Evolutionary conservation across 2,797 vertebrate genomes (phyloP), one percentile per base, ranked within the genome.

Genomic region (Galaxias olidus): DNA sequence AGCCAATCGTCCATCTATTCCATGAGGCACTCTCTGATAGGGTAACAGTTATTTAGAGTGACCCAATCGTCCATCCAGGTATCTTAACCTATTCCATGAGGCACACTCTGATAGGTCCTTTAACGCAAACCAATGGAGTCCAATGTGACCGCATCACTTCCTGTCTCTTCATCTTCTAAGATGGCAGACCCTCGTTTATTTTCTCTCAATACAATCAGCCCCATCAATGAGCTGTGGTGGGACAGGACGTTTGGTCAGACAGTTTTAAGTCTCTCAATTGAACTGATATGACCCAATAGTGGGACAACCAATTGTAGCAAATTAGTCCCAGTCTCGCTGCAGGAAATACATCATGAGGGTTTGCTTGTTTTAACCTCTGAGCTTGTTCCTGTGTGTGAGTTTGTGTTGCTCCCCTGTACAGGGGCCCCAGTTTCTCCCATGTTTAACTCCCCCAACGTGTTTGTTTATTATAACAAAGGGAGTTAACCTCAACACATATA

Each of bases 301-400:
- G 45, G 73, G 50, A 63, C 68, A 53, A 61, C 45, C 41, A 56
- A 20, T 61, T 60, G 56, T 18, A 62, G 30, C 56, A 67, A 63
- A 70, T 44, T 14, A 54, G 52, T 74, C 73, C 63, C 62, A 44
- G 0, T 19, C 48, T 71, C 43, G 40, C 63, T 69, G 66, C 54
- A 79, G 75, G 83, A 86, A 83, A 65, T 30, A 5, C 47, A 43
- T 79, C 69, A 67, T 66, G 14, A 19, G 6, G 57, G 43, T 52
- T 48, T 47, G 58, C 60, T 74, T 81, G 58, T 80, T 61, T 61
- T 59, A 10, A n/a, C n/a, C 19, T 52, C 72, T 78, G 40, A n/a
- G 13, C 15, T 48, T 59, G 66, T 62, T 82, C 76, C 73, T 72
- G n/a, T n/a, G n/a, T n/a, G 61, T n/a, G 10, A 13, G 10, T 12